A percentile compares a stretch with the other conserved stretches of the same genome.
Conservation (phyloP, 2,113 vertebrate genomes). For the Psephotus haematonotus region DNA sequence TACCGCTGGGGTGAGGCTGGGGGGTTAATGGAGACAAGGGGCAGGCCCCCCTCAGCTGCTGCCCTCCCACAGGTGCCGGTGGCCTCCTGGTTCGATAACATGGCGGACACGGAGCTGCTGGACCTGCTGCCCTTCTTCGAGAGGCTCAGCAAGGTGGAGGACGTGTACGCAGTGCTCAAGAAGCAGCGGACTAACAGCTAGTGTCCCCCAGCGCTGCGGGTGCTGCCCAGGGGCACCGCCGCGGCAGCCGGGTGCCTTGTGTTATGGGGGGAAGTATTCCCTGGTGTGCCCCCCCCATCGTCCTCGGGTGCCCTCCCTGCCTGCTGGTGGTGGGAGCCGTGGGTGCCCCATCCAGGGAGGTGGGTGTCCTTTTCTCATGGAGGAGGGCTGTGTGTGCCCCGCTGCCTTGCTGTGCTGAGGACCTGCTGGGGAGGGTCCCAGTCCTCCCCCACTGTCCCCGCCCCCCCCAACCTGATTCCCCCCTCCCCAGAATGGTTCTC, state of each 20-base stretch:
- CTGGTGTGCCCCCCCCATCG: accelerated
- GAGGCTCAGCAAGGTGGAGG: slow-evolving; percentile 91
- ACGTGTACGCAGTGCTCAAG: slow-evolving; percentile 90
- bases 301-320: not conserved
- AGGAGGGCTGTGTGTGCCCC: not conserved
- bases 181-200: slow-evolving; percentile 90
- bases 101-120: slow-evolving; percentile 92
- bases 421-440: not conserved
- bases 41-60: accelerated
- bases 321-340: not conserved
- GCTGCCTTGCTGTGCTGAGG: not conserved
- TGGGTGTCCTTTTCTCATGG: not conserved
- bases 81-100: slow-evolving; percentile 97
- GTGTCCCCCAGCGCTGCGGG: slow-evolving; percentile 1
- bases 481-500: not conserved
- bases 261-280: not conserved
- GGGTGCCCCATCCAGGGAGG: not conserved
- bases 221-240: accelerated
- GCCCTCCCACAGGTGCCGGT: slow-evolving; percentile 84
- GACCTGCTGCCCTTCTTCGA: slow-evolving; percentile 97
- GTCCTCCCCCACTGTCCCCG: not conserved
- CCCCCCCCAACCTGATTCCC: accelerated
- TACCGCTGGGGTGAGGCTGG: accelerated
- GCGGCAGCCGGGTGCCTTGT: not conserved
- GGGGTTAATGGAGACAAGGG: accelerated